Evolutionary conservation across 30 jellyfish, hydroid and myxozoan species (phyloP), one percentile per base, ranked within the genome.

Genomic region (Hydractinia echinata): DNA sequence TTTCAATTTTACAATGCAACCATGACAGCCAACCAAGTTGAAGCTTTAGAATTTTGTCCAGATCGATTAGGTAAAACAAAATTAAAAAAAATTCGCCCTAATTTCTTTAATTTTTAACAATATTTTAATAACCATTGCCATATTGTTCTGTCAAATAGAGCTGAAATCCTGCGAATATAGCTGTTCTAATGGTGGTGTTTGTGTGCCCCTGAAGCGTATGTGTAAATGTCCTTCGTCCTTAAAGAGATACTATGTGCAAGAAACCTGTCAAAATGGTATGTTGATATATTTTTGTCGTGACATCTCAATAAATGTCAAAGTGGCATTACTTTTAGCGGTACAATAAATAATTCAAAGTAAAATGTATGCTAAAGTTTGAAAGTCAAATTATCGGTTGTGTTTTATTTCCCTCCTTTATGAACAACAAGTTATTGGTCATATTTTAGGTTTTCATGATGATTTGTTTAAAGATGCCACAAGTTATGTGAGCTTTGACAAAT

Each of bases 21-120:
- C 39, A 44, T 64, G 10, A 6, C 39, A 64, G 0, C 74, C 19
- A 51, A 51, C 19, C 51, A 64, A 13, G 18, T 64, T 13, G 39
- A 64, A 13, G 74, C 74, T n/a, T 13, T 64, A 51, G 74, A 64
- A 13, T 64, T 64, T 6, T 64, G 74, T 64, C 74, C 74, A n/a
- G 74, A 64, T 64, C 74, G 74, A 64, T n/a, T 64, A n/a, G 74
- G 74, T 64, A 64, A 64, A 6, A 7, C 19, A 6, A 13, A 58
- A 13, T 58, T 58, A 0, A 11, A 16, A 13, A 10, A 58, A 16
- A 16, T 11, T 58, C 44, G 44, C 44, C 44, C 2, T 30, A 30
- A 30, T 30, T 30, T 0, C 44, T 30, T 30, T 30, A 30, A 30
- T 30, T 30, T 30, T 30, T 30, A 1, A 30, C 44, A 30, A 30